Evolutionary conservation across 1,140 invertebrate genomes (phyloP).

Genomic region (Alviniconcha marisindica): DNA sequence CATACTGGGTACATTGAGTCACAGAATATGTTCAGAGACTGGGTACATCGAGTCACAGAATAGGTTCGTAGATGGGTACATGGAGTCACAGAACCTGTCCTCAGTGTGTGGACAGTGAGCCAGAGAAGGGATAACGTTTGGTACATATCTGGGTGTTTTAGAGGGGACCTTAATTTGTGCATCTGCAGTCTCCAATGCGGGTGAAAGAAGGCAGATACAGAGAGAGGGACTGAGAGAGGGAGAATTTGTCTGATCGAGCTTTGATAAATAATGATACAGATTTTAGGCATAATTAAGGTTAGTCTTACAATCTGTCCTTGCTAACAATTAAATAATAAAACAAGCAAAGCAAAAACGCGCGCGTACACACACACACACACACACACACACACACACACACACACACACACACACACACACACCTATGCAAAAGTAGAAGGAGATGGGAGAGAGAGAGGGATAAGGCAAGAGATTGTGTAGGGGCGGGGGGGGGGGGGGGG

Average conservation of each 20-base stretch:
- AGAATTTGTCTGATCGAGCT: too few species aligned
- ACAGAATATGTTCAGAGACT: too few species aligned
- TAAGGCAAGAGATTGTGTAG: neutral
- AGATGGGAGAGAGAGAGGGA: constrained; percentile 11
- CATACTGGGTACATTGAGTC: too few species aligned
- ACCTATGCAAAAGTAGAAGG: neutral
- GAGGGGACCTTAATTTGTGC: too few species aligned
- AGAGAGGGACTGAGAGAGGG: neutral
- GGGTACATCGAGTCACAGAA: too few species aligned
- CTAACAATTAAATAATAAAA: neutral
- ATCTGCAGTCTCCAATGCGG: neutral
- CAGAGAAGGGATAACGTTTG: too few species aligned
- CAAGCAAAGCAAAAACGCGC: neutral
- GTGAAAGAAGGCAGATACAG: neutral
- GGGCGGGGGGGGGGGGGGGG: neutral
- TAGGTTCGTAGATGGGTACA: too few species aligned
- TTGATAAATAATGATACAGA: too few species aligned
- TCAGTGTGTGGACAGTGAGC: too few species aligned
- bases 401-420: constrained; percentile 19
- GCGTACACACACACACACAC: constrained; percentile 13
- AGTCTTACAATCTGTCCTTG: neutral
- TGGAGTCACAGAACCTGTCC: too few species aligned
- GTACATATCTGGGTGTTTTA: too few species aligned
- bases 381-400: neutral
- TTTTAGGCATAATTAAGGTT: too few species aligned